These are phyloP conservation scores for Odocoileus hemionus DNA, from an alignment of 2,113 vertebrate species.

Conservation along the genomic window DNA sequence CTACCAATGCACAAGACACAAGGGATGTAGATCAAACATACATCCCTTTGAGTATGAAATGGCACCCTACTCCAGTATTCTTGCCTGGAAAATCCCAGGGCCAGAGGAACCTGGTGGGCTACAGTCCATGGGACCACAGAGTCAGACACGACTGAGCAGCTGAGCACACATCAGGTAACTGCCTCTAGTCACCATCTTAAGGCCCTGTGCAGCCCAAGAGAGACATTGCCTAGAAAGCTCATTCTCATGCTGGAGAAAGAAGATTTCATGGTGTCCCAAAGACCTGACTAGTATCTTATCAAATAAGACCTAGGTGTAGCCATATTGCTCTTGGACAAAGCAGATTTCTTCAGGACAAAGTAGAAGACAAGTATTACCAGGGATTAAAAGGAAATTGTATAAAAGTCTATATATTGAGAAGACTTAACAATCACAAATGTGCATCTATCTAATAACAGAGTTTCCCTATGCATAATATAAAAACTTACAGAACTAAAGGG, in stretches of 20 bases:
- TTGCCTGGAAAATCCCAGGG: neutral
- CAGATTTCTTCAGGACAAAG: neutral
- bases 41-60: neutral
- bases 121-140: neutral
- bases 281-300: neutral
- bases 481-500: neutral
- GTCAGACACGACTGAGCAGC: neutral
- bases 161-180: neutral
- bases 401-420: neutral
- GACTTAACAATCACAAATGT: neutral
- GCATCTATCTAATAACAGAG: neutral
- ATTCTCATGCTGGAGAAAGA: neutral
- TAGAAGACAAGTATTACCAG: neutral
- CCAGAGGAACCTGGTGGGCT: neutral
- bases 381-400: neutral
- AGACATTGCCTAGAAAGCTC: neutral
- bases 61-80: neutral
- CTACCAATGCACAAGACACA: neutral
- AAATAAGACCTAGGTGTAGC: neutral
- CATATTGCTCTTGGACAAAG: neutral
- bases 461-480: neutral
- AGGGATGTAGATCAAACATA: neutral
- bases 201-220: neutral
- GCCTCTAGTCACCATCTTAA: conserved; percentile 18
- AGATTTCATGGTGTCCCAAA: neutral